Conservation (phyloP, 37 sponge, comb jelly and placozoan species). For the Ephydatia muelleri region DNA sequence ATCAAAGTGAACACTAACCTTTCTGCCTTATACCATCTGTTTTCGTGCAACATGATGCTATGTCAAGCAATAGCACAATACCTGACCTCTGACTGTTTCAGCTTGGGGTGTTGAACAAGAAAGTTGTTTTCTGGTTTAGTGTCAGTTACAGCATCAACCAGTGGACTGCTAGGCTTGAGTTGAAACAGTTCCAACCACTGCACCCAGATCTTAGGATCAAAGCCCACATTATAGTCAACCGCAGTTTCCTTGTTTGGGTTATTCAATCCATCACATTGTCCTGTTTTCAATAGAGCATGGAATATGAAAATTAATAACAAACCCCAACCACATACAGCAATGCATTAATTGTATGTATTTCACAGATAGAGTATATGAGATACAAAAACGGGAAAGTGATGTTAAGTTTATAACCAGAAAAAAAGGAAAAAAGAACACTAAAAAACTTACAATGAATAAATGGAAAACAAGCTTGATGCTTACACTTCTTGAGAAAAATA, state of each 20-base stretch:
- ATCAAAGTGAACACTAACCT: no score
- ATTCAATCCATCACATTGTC: neutral
- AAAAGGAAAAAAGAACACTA: no score
- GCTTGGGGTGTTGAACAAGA: slow-evolving; percentile 20
- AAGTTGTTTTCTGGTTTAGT: slow-evolving; percentile 20
- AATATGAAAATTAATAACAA: neutral
- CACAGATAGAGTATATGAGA: no score
- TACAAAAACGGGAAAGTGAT: no score
- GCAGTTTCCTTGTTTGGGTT: neutral
- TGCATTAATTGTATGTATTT: no score
- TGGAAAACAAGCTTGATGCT: no score
- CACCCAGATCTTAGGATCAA: slow-evolving; percentile 33
- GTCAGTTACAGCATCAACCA: slow-evolving; percentile 13
- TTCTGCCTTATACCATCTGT: no score
- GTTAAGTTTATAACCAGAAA: no score
- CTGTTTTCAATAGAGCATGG: neutral
- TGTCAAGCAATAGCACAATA: neutral
- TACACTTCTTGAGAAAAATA: no score
- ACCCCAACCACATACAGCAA: no score
- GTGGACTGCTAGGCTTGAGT: neutral
- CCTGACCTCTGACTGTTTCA: neutral
- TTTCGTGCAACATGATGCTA: no score
- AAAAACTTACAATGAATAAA: no score
- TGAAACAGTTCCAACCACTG: slow-evolving; percentile 3
- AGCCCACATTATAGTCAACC: slow-evolving; percentile 51